Percentiles rank a stretch among this genome's conserved stretches.
These are phyloP conservation scores for Scaptomyza parva DNA, from an alignment of 2,888 invertebrate species.

Conservation along the genomic window DNA sequence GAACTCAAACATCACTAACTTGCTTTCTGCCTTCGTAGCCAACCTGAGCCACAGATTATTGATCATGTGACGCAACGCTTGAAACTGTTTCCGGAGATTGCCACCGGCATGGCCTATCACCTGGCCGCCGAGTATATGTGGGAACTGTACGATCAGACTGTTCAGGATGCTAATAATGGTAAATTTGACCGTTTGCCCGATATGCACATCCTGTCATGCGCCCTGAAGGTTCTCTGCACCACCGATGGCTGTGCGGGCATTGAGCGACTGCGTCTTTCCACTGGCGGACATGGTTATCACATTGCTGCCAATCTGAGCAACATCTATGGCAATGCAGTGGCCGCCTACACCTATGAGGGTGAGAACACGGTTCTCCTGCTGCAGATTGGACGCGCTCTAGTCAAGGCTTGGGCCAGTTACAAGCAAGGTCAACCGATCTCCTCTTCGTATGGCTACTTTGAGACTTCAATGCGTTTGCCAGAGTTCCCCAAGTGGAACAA, in stretches of 20 bases:
- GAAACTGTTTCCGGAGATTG: conserved; percentile 93
- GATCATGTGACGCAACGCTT: conserved; percentile 97
- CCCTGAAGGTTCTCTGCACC: conserved; percentile 94
- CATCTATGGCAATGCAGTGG: conserved; percentile 92
- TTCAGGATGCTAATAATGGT: conserved; percentile 91
- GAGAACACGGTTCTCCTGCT: conserved; percentile 97
- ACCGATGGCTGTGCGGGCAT: conserved; percentile 90
- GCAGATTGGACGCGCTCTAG: conserved; percentile 93
- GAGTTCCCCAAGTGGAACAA: conserved; percentile 77
- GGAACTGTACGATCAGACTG: conserved; percentile 93
- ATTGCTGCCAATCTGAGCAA: conserved; percentile 92
- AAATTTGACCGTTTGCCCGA: conserved; percentile 92
- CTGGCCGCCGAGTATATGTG: conserved; percentile 91
- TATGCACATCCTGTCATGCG: conserved; percentile 93
- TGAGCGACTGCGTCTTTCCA: conserved; percentile 93
- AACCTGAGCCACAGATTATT: conserved; percentile 94
- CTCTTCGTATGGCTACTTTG: conserved; percentile 89
- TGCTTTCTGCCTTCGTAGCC: conserved; percentile 85
- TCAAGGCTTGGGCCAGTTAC: conserved; percentile 91
- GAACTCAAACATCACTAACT: background rate
- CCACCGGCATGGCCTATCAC: conserved; percentile 91
- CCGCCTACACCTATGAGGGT: conserved; percentile 97
- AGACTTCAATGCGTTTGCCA: conserved; percentile 43
- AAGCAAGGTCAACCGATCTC: conserved; percentile 87
- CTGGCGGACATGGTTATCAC: conserved; percentile 98